Conservation (phyloP, 1,140 invertebrate species). For the Tetragnatha versicolor region DNA sequence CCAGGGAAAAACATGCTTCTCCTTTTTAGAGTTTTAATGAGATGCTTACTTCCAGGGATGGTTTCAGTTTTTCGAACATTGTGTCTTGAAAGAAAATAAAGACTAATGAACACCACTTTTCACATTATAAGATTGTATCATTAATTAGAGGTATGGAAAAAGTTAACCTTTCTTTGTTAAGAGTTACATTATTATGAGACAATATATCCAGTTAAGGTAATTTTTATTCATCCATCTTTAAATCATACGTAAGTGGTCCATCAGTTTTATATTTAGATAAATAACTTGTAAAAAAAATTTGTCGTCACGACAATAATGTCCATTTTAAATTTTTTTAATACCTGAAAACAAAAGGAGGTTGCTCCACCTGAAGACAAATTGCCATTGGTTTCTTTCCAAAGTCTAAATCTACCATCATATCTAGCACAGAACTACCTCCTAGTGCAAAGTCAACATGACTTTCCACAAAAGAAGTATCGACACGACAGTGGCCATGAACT, state of each 20-base stretch:
- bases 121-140: no score
- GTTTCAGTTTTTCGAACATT: slow-evolving; percentile 75
- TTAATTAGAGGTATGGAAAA: no score
- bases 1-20: slow-evolving; percentile 69
- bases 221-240: no score
- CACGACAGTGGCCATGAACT: slow-evolving; percentile 72
- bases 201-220: no score
- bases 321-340: no score
- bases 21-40: slow-evolving; percentile 69
- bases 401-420: slow-evolving; percentile 79
- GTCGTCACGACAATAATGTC: no score
- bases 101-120: slow-evolving; percentile 7
- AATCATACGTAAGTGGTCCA: no score
- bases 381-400: slow-evolving; percentile 77
- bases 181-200: no score
- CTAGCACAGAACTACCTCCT: slow-evolving; percentile 75
- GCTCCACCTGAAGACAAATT: slow-evolving; percentile 80
- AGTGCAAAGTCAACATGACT: slow-evolving; percentile 76
- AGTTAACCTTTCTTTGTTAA: no score
- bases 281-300: no score
- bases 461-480: slow-evolving; percentile 74
- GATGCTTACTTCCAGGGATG: slow-evolving; percentile 74
- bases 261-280: no score
- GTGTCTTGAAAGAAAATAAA: slow-evolving; percentile 67
- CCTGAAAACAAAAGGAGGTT: slow-evolving; percentile 74